These are phyloP conservation scores for Pogonocherus hispidulus DNA, from an alignment of 2,888 invertebrate species.

Conservation along the genomic window DNA sequence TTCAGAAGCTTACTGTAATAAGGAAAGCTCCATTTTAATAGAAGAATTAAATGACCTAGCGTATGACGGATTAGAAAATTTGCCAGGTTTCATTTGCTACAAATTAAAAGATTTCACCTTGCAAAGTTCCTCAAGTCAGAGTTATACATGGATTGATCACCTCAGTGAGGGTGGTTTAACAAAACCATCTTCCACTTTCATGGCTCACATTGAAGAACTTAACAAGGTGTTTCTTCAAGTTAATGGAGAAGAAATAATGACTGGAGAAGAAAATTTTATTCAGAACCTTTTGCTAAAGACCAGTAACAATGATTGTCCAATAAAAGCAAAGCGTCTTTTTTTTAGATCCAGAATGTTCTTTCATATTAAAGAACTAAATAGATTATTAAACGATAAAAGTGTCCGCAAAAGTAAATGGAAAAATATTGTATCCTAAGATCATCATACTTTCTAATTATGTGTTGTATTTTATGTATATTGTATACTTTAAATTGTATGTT, in stretches of 20 bases:
- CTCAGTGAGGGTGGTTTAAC: conserved; percentile 8
- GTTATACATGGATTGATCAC: neutral
- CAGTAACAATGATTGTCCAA: neutral
- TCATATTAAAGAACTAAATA: conserved; percentile 6
- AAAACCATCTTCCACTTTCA: neutral
- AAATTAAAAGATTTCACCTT: conserved; percentile 6
- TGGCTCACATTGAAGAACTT: neutral
- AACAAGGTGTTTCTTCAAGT: neutral
- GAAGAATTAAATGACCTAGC: conserved; percentile 17
- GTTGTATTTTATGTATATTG: no score
- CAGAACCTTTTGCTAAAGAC: neutral
- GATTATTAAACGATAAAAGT: neutral
- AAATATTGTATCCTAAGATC: no score
- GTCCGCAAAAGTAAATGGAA: neutral
- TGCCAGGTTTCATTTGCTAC: conserved; percentile 36
- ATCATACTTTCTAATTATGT: no score
- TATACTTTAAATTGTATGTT: no score
- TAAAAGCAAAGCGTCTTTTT: neutral
- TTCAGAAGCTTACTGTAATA: no score
- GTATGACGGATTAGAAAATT: conserved; percentile 39
- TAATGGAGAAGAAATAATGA: neutral
- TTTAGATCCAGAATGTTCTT: conserved; percentile 2
- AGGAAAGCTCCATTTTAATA: no score
- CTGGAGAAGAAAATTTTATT: neutral
- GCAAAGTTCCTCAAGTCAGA: neutral